Percentiles rank a stretch among this genome's conserved stretches.
Evolutionary conservation across 2,113 vertebrate species (phyloP).

Genomic region (Candoia aspera): DNA sequence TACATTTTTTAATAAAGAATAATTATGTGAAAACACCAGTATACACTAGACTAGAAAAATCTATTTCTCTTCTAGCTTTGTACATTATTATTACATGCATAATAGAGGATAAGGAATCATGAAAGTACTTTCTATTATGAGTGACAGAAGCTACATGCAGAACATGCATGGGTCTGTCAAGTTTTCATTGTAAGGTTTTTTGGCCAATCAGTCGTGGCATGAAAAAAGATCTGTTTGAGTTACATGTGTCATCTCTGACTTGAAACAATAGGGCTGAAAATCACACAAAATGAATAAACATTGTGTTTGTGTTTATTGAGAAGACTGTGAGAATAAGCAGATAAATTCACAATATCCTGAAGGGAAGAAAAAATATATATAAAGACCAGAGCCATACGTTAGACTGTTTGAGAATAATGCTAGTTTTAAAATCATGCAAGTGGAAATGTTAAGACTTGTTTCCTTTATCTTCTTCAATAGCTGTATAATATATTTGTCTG

Average conservation of each 20-base stretch:
- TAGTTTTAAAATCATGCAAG: background rate
- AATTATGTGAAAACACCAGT: background rate
- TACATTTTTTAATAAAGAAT: background rate
- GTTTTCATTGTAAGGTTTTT: background rate
- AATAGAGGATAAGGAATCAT: background rate
- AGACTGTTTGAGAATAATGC: background rate
- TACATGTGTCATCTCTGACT: background rate
- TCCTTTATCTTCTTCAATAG: background rate
- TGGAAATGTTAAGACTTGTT: background rate
- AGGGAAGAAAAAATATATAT: background rate
- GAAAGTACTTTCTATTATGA: background rate
- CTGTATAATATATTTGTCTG: background rate
- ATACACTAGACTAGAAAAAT: background rate
- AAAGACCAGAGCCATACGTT: background rate
- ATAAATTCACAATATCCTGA: background rate
- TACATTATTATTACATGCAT: background rate
- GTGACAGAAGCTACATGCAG: background rate
- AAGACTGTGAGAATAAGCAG: background rate
- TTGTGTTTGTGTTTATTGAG: background rate
- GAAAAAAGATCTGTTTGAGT: background rate
- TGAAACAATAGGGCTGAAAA: background rate
- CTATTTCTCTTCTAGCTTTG: background rate
- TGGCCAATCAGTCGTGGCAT: background rate
- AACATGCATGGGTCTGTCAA: background rate
- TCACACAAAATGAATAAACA: background rate